Percentiles rank a stretch among this genome's conserved stretches.
Evolutionary conservation across 1,140 invertebrate genomes (phyloP).

Genomic region (Lucilia cuprina): DNA sequence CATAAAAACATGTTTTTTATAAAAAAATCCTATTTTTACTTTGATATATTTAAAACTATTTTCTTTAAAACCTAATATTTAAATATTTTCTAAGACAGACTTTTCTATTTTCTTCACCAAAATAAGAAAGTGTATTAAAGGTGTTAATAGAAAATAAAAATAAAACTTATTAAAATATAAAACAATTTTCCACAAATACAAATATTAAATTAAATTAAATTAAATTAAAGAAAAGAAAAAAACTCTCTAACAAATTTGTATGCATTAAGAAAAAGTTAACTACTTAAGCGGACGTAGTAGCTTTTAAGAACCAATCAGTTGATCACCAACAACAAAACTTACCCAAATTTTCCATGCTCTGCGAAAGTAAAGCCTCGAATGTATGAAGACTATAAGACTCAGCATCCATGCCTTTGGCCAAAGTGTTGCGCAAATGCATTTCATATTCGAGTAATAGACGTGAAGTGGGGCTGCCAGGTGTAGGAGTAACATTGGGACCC

Average conservation of each 20-base stretch:
- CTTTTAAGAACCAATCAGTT: background rate
- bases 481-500: constrained; percentile 71
- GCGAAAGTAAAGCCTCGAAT: constrained; percentile 89
- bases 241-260: background rate
- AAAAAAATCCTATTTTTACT: too few species aligned
- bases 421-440: constrained; percentile 91
- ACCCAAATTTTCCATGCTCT: constrained; percentile 96
- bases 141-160: too few species aligned
- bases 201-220: background rate
- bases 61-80: too few species aligned
- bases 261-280: background rate
- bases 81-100: too few species aligned
- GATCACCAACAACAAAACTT: constrained; percentile 48
- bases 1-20: too few species aligned
- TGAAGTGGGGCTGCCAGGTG: constrained; percentile 86
- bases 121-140: too few species aligned
- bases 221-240: too few species aligned
- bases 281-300: background rate
- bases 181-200: background rate
- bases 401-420: constrained; percentile 94
- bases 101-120: too few species aligned
- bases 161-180: too few species aligned
- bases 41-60: too few species aligned
- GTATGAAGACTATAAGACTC: constrained; percentile 93
- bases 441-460: constrained; percentile 90